phyloP scores from a whole-genome alignment of 2,888 invertebrate species.

The Epinotia ramella region DNA sequence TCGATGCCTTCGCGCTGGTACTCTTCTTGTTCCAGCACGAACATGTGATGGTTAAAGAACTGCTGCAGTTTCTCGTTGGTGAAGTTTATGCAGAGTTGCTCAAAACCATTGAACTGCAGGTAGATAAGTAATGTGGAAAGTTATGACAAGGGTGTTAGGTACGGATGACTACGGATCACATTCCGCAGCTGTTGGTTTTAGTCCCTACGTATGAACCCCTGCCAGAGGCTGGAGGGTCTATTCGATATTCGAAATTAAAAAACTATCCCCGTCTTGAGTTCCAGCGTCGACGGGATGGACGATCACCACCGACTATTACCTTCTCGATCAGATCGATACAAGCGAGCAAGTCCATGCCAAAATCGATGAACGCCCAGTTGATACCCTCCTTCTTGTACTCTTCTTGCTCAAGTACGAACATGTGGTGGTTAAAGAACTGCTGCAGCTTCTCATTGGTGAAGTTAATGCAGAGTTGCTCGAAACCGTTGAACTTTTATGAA shows the following conservation, averaged over 20 bases:
- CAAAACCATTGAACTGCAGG: conserved; percentile 96
- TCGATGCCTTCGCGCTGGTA: conserved; percentile 97
- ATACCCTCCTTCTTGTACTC: conserved; percentile 98
- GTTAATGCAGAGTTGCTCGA: conserved; percentile 99
- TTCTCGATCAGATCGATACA: conserved; percentile 98
- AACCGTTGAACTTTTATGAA: conserved; percentile 93
- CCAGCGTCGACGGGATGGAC: conserved; percentile 61
- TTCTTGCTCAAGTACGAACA: conserved; percentile 99
- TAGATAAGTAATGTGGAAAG: conserved; percentile 74
- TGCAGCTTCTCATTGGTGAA: conserved; percentile 99
- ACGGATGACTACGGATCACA: conserved; percentile 72
- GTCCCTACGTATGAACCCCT: conserved; percentile 52
- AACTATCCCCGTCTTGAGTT: conserved; percentile 56
- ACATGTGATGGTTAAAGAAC: conserved; percentile 99
- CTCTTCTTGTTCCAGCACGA: conserved; percentile 98
- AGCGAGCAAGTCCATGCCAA: conserved; percentile 98
- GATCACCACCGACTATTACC: conserved; percentile 85
- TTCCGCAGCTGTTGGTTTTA: conserved; percentile 70
- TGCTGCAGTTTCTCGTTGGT: conserved; percentile 99
- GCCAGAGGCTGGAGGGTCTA: conserved; percentile 49
- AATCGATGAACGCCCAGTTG: conserved; percentile 98
- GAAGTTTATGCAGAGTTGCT: conserved; percentile 99
- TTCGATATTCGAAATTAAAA: conserved; percentile 45
- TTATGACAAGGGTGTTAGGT: conserved; percentile 66
- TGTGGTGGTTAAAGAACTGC: conserved; percentile 99